These are phyloP conservation scores for Drosophila parthenogenetica DNA, from an alignment of 2,888 invertebrate genomes.

Conservation along the genomic window DNA sequence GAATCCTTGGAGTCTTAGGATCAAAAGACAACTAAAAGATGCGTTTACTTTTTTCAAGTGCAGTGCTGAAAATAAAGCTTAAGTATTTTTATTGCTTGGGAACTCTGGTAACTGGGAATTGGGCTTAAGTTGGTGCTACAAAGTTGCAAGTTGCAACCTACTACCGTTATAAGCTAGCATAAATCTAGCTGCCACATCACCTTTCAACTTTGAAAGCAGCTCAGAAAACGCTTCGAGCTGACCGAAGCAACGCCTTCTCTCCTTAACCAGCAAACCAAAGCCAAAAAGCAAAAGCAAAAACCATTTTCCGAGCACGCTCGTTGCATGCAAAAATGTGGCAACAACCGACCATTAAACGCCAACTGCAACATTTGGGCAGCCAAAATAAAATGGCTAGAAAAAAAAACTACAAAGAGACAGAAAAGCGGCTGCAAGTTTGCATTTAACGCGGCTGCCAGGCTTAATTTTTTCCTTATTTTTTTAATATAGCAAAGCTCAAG, in stretches of 20 bases:
- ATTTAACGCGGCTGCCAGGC: slow-evolving; percentile 82
- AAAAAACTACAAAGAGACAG: slow-evolving; percentile 19
- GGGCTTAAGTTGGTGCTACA: background rate
- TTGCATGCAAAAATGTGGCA: slow-evolving; percentile 77
- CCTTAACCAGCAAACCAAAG: slow-evolving; percentile 33
- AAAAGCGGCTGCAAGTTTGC: slow-evolving; percentile 78
- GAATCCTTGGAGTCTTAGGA: slow-evolving; percentile 16
- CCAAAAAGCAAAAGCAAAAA: slow-evolving; percentile 47
- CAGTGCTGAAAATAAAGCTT: slow-evolving; percentile 7
- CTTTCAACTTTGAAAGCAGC: slow-evolving; percentile 58
- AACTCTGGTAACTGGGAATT: slow-evolving; percentile 7
- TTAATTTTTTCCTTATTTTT: slow-evolving; percentile 74
- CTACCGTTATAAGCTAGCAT: slow-evolving; percentile 40
- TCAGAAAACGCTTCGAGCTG: slow-evolving; percentile 63
- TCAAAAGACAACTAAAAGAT: background rate
- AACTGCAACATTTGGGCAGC: slow-evolving; percentile 64
- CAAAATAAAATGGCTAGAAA: slow-evolving; percentile 18
- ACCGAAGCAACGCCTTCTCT: slow-evolving; percentile 66
- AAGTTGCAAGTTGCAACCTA: slow-evolving; percentile 13
- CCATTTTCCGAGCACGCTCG: slow-evolving; percentile 57
- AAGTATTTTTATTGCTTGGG: slow-evolving; percentile 1
- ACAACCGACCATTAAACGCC: slow-evolving; percentile 32
- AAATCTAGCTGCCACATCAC: slow-evolving; percentile 62
- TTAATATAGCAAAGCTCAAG: slow-evolving; percentile 67
- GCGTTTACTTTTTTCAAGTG: background rate